Conservation (phyloP, 2,113 vertebrate species). For the Manacus vitellinus region DNA sequence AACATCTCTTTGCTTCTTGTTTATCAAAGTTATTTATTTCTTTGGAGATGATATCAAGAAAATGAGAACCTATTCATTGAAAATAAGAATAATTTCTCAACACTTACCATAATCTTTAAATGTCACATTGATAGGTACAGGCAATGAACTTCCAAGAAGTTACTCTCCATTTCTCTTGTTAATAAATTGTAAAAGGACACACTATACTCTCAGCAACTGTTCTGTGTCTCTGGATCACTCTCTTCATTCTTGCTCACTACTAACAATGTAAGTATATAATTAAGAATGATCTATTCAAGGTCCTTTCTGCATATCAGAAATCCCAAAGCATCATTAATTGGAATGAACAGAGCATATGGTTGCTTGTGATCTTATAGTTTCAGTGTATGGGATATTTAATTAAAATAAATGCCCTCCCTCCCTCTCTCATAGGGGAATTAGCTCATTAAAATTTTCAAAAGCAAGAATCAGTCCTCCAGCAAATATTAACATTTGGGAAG, state of each 20-base stretch:
- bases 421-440: neutral
- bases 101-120: neutral
- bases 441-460: slow-evolving; percentile 20
- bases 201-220: neutral
- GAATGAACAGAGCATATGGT: slow-evolving; percentile 35
- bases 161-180: neutral
- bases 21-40: neutral
- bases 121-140: neutral
- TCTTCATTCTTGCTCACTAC: neutral
- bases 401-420: neutral
- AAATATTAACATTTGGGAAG: slow-evolving; percentile 42
- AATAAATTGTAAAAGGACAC: neutral
- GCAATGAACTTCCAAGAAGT: neutral
- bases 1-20: neutral
- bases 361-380: slow-evolving; percentile 12
- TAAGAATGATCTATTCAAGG: slow-evolving; percentile 18
- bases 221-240: neutral
- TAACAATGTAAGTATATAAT: neutral
- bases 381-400: neutral
- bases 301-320: slow-evolving; percentile 32
- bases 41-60: neutral
- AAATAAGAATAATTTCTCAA: neutral
- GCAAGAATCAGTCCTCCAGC: slow-evolving; percentile 13
- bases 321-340: slow-evolving; percentile 36
- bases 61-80: neutral